Evolutionary conservation across 1,140 invertebrate genomes (phyloP).

Genomic region (Halotydeus destructor): DNA sequence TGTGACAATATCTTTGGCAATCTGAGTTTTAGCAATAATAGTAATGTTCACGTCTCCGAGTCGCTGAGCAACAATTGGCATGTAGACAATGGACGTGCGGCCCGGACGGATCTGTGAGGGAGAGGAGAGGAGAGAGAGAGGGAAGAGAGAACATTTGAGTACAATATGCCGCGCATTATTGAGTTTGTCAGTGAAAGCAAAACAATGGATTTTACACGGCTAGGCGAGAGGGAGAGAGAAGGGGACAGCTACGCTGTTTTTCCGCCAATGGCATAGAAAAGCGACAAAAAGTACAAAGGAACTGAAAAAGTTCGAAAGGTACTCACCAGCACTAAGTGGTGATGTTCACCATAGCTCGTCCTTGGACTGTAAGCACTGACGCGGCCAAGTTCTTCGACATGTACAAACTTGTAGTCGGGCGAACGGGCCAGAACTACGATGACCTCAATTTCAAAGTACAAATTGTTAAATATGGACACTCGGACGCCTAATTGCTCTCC

Average conservation of each 20-base stretch:
- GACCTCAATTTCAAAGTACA: constrained; percentile 42
- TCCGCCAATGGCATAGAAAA: no score
- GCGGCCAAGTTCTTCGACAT: constrained; percentile 72
- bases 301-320: no score
- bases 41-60: constrained; percentile 57
- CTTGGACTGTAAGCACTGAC: constrained; percentile 47
- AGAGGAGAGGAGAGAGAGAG: background rate
- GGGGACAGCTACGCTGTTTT: no score
- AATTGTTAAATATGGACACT: constrained; percentile 82
- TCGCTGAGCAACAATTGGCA: constrained; percentile 65
- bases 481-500: constrained; percentile 84
- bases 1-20: constrained; percentile 52
- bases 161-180: background rate
- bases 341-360: constrained; percentile 72
- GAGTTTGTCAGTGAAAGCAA: background rate
- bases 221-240: no score
- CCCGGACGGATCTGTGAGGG: constrained; percentile 24
- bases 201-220: background rate
- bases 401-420: constrained; percentile 73
- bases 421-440: constrained; percentile 63
- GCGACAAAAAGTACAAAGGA: background rate
- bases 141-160: background rate
- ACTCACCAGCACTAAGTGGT: constrained; percentile 82
- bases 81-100: constrained; percentile 39
- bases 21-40: constrained; percentile 58